A percentile compares a stretch with the other conserved stretches of the same genome.
Evolutionary conservation across 1,140 invertebrate genomes (phyloP).

Genomic region (Arctopsyche grandis): DNA sequence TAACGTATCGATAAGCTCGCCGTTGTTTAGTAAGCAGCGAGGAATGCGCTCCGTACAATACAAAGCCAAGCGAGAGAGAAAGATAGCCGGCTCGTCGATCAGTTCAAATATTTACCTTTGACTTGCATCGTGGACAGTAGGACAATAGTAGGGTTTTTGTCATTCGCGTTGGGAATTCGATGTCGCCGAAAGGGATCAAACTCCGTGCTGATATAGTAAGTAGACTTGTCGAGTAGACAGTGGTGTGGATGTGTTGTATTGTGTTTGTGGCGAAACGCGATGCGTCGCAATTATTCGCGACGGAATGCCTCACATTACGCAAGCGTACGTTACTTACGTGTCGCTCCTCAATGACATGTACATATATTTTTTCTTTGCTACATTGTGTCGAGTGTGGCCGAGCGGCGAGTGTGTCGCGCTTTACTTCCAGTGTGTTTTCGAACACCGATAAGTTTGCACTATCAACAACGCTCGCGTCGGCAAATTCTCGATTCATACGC

Average conservation of each 20-base stretch:
- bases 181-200: neutral
- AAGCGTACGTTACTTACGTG: constrained; percentile 3
- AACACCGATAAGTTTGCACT: constrained; percentile 29
- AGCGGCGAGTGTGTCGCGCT: neutral
- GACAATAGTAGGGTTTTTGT: neutral
- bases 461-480: neutral
- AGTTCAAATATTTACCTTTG: too few species aligned
- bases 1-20: neutral
- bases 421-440: constrained; percentile 20
- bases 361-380: constrained; percentile 11
- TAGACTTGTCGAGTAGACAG: too few species aligned
- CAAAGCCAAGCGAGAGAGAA: too few species aligned
- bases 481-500: neutral
- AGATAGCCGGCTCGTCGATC: too few species aligned
- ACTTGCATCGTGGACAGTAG: too few species aligned
- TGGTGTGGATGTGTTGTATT: neutral
- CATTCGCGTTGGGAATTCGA: neutral
- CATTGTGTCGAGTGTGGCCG: constrained; percentile 25
- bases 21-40: neutral
- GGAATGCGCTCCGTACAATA: neutral
- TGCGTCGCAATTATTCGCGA: constrained; percentile 34
- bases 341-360: constrained; percentile 20
- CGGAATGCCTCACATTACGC: constrained; percentile 26
- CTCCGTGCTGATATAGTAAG: neutral
- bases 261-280: constrained; percentile 35